phyloP scores from a whole-genome alignment of 2,797 vertebrate species.

The Peromyscus melanophrys region DNA sequence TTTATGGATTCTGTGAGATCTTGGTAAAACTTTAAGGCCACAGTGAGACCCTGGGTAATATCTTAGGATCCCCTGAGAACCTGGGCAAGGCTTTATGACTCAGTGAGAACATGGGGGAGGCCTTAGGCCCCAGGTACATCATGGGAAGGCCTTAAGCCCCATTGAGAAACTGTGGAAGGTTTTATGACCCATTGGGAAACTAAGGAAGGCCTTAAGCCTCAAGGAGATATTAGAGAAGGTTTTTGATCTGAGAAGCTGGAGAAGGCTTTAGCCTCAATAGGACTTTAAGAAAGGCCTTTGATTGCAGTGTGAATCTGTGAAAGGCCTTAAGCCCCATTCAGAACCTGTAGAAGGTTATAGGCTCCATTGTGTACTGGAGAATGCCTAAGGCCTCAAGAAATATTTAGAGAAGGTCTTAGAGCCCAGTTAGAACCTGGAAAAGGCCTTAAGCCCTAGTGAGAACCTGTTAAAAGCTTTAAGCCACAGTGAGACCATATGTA shows the following conservation, averaged over 20 bases:
- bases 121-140: background rate
- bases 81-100: background rate
- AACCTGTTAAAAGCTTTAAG: background rate
- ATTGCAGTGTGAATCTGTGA: background rate
- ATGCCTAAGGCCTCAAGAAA: too few relatives aligned
- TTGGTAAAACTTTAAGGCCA: background rate
- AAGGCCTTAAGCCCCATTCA: too few relatives aligned
- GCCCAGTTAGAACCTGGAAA: background rate
- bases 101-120: background rate
- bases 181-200: background rate
- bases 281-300: background rate
- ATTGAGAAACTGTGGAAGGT: background rate
- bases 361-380: background rate
- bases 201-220: background rate
- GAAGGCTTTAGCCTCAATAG: background rate
- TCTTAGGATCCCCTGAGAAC: background rate
- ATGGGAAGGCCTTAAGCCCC: background rate
- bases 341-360: too few relatives aligned
- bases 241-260: background rate
- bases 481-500: background rate
- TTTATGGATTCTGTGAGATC: background rate
- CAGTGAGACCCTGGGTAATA: background rate
- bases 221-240: background rate
- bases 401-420: background rate
- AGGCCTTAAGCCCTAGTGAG: background rate